These are phyloP conservation scores for Heterodera filipjevi DNA, from an alignment of 2,888 invertebrate genomes.

Conservation along the genomic window DNA sequence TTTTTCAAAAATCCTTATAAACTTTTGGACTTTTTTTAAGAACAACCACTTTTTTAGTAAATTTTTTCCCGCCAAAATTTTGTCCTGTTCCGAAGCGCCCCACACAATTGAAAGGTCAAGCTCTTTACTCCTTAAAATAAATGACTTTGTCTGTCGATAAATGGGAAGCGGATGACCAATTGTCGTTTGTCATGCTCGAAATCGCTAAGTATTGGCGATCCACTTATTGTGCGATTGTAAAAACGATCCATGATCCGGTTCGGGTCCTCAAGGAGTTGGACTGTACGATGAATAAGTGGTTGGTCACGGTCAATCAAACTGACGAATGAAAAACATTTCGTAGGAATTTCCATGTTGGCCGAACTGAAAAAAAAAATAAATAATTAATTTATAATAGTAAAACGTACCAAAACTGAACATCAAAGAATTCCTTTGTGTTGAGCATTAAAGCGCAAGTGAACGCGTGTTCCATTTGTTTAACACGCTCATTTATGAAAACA, in stretches of 20 bases:
- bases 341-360: conserved; percentile 30
- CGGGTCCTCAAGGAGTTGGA: conserved; percentile 14
- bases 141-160: conserved; percentile 29
- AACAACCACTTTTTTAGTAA: too few species aligned
- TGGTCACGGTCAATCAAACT: conserved; percentile 28
- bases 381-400: background rate
- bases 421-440: conserved; percentile 29
- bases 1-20: too few species aligned
- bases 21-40: too few species aligned
- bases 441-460: conserved; percentile 28
- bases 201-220: conserved; percentile 31
- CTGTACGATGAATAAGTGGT: conserved; percentile 29
- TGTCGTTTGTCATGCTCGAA: conserved; percentile 42
- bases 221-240: conserved; percentile 20
- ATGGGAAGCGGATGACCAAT: conserved; percentile 36
- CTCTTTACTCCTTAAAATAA: background rate
- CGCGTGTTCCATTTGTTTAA: background rate
- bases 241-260: conserved; percentile 29
- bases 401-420: conserved; percentile 30
- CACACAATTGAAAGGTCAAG: too few species aligned
- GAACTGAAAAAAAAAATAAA: conserved; percentile 23
- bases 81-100: too few species aligned
- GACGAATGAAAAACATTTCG: conserved; percentile 31
- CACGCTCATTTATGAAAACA: conserved; percentile 15
- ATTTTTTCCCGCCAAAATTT: too few species aligned